phyloP scores from a whole-genome alignment of 2,113 vertebrate species.

The Upupa epops region DNA sequence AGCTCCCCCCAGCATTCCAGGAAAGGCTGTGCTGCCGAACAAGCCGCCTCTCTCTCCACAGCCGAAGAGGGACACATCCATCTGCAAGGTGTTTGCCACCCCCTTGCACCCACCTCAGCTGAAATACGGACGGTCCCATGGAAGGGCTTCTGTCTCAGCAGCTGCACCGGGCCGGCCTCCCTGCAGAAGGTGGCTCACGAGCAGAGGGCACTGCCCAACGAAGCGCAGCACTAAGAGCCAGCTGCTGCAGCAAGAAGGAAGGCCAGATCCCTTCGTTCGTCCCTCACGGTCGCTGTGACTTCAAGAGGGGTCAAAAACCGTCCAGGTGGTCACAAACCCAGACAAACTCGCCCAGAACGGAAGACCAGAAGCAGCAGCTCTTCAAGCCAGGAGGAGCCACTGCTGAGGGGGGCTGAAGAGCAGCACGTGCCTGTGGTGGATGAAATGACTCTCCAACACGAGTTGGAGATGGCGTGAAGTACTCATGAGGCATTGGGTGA shows the following conservation, averaged over 20 bases:
- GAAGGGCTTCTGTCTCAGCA: background rate
- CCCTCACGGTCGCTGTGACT: background rate
- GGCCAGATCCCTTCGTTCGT: background rate
- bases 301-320: too few relatives aligned
- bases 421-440: too few relatives aligned
- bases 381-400: too few relatives aligned
- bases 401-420: too few relatives aligned
- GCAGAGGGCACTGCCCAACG: background rate
- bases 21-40: background rate
- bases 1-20: background rate
- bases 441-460: too few relatives aligned
- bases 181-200: background rate
- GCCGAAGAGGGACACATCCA: background rate
- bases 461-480: too few relatives aligned
- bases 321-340: too few relatives aligned
- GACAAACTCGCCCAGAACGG: too few relatives aligned
- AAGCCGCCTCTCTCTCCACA: background rate
- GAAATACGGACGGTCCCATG: background rate
- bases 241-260: background rate
- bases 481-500: too few relatives aligned
- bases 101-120: accelerated
- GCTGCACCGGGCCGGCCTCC: background rate
- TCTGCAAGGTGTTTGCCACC: background rate
- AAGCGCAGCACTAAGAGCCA: background rate
- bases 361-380: too few relatives aligned